Conservation (phyloP, 1,140 invertebrate species). For the Vanessa tameamea region DNA sequence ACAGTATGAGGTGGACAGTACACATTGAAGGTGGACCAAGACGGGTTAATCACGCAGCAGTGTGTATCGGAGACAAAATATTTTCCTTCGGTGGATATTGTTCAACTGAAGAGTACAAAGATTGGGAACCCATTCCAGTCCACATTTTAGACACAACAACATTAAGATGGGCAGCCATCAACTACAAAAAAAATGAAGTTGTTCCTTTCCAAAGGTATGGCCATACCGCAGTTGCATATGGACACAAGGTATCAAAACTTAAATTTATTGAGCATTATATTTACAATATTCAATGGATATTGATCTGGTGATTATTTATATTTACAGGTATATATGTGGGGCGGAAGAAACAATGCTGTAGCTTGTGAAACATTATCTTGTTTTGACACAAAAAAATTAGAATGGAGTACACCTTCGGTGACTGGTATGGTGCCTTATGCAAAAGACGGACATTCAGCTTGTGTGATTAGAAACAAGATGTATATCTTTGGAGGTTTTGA, state of each 20-base stretch:
- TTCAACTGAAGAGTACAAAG: conserved; percentile 83
- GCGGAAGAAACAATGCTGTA: conserved; percentile 92
- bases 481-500: conserved; percentile 95
- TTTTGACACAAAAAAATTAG: conserved; percentile 87
- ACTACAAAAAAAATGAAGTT: conserved; percentile 56
- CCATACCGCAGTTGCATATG: conserved; percentile 91
- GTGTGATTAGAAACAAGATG: conserved; percentile 90
- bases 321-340: conserved; percentile 89
- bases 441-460: conserved; percentile 94
- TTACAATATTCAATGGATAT: not conserved
- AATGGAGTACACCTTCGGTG: conserved; percentile 85
- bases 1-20: conserved; percentile 86
- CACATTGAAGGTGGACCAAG: conserved; percentile 90
- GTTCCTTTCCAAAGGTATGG: conserved; percentile 85
- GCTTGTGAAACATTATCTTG: conserved; percentile 90
- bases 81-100: conserved; percentile 96
- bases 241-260: conserved; percentile 82
- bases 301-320: not conserved
- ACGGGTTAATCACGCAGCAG: conserved; percentile 94
- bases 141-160: conserved; percentile 91
- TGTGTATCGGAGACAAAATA: conserved; percentile 88
- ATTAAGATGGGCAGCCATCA: conserved; percentile 80
- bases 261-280: not conserved
- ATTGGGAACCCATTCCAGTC: conserved; percentile 92
- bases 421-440: conserved; percentile 87